Conservation (phyloP, 2,113 vertebrate genomes). For the Zosterops japonicus region DNA sequence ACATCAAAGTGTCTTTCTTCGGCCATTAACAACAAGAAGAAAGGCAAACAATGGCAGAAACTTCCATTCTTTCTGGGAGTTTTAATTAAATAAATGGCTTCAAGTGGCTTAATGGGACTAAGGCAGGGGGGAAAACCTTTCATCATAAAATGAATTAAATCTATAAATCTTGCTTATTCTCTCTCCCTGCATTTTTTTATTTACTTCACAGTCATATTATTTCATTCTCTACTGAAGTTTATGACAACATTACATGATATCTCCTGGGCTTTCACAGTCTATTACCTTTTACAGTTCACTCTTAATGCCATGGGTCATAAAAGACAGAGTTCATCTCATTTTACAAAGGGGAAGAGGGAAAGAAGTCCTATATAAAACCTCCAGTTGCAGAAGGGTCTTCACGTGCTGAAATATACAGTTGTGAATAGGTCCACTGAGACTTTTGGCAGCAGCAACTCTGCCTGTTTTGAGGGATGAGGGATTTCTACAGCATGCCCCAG, state of each 20-base stretch:
- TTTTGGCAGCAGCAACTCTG: background rate
- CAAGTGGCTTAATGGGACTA: background rate
- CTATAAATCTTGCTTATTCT: constrained; percentile 1
- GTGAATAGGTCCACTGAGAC: background rate
- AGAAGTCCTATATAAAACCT: background rate
- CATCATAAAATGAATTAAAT: constrained; percentile 15
- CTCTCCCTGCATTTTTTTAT: background rate
- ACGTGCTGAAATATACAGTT: background rate
- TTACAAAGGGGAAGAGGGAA: background rate
- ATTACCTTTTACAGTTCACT: background rate
- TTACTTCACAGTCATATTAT: background rate
- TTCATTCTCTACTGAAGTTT: constrained; percentile 10
- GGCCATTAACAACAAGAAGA: background rate
- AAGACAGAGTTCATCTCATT: background rate
- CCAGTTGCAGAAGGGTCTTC: background rate
- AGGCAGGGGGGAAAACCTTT: background rate
- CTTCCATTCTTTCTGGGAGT: background rate
- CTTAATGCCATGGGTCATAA: background rate
- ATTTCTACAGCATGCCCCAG: background rate
- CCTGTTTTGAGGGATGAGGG: background rate
- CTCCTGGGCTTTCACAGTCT: constrained; percentile 6
- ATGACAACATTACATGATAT: background rate
- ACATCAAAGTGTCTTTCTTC: constrained; percentile 37
- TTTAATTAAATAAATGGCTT: constrained; percentile 35
- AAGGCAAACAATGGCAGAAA: background rate